Evolutionary conservation across 2,888 invertebrate genomes (phyloP).

Genomic region (Nasonia oneida): DNA sequence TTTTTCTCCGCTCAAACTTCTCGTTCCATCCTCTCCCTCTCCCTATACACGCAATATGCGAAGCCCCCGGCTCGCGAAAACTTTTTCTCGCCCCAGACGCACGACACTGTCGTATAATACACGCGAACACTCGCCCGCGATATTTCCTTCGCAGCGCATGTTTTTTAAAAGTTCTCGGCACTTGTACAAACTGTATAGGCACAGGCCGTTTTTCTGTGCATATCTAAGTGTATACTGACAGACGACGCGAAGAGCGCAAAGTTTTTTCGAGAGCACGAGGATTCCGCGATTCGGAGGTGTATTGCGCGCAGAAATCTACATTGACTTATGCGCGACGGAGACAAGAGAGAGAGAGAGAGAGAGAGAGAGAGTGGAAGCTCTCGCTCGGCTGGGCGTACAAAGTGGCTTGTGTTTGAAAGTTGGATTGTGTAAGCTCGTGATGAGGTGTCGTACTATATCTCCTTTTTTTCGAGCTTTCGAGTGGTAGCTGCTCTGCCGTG

Average conservation of each 20-base stretch:
- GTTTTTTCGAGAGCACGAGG: constrained; percentile 63
- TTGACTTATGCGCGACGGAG: constrained; percentile 28
- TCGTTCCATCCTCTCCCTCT: not conserved
- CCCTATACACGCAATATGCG: not conserved
- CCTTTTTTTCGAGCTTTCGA: constrained; percentile 38
- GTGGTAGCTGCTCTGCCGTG: not conserved
- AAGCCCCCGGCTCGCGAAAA: not conserved
- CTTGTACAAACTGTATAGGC: constrained; percentile 72
- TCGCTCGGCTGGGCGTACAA: not conserved
- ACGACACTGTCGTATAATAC: constrained; percentile 27
- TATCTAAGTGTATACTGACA: constrained; percentile 38
- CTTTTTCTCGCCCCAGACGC: not conserved
- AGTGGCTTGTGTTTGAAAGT: constrained; percentile 10
- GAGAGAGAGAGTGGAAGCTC: too few species aligned
- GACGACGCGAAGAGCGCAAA: constrained; percentile 7
- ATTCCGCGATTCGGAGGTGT: constrained; percentile 56
- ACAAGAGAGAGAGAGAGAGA: too few species aligned
- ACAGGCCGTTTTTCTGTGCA: constrained; percentile 68
- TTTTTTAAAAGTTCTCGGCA: constrained; percentile 69
- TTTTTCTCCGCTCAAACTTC: not conserved
- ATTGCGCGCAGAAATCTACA: constrained; percentile 30
- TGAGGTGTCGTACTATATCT: not conserved
- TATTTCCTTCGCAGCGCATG: constrained; percentile 26
- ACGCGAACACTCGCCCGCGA: not conserved
- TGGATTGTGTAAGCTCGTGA: constrained; percentile 23